Conservation (phyloP, 1,140 invertebrate genomes). For the Papilio polytes region DNA sequence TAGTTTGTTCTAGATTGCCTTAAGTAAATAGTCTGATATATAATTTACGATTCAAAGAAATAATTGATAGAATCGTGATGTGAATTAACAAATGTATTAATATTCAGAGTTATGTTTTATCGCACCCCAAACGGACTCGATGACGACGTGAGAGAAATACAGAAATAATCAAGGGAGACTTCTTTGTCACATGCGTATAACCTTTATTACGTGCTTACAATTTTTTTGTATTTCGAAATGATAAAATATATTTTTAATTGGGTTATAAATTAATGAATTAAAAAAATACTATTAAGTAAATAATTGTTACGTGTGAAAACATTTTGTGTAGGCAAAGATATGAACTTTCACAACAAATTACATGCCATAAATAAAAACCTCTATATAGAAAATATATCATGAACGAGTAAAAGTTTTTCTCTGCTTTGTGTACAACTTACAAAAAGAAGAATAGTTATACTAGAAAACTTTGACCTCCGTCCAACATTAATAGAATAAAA, state of each 20-base stretch:
- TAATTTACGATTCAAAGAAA: background rate
- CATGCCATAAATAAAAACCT: background rate
- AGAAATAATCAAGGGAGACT: background rate
- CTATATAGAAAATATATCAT: background rate
- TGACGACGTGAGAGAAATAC: background rate
- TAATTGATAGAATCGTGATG: background rate
- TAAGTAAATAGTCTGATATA: background rate
- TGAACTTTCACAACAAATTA: background rate
- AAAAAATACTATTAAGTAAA: too few species aligned
- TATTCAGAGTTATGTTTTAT: background rate
- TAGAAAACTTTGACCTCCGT: background rate
- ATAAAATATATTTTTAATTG: too few species aligned
- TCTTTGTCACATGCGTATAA: background rate
- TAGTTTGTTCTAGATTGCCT: background rate
- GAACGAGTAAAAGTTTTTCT: background rate
- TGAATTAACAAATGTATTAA: background rate
- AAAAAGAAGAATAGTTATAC: background rate
- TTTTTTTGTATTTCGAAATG: too few species aligned
- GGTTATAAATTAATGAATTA: too few species aligned
- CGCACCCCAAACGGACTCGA: background rate
- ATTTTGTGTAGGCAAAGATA: background rate
- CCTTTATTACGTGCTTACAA: background rate
- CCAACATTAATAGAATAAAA: background rate
- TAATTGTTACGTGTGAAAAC: too few species aligned
- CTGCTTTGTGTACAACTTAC: background rate